Evolutionary conservation across 2,113 vertebrate genomes (phyloP).

Genomic region (Bucco capensis): DNA sequence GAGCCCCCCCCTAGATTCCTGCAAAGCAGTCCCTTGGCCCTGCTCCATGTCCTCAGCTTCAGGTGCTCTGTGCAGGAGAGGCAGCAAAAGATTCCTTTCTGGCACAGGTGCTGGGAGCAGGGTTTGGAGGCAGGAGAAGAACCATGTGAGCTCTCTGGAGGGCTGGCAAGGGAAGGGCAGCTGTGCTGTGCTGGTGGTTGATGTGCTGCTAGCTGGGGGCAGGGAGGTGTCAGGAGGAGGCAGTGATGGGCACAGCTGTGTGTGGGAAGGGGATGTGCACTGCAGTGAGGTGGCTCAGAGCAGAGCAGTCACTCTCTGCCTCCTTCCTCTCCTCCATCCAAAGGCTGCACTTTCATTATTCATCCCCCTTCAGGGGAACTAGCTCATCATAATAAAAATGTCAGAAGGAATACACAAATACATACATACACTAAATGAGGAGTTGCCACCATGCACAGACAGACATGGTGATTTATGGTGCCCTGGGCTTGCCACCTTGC

Average conservation of each 20-base stretch:
- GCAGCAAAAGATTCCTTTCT: not conserved
- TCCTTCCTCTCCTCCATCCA: constrained; percentile 52
- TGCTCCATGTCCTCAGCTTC: accelerated
- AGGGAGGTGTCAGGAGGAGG: not conserved
- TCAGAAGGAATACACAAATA: constrained; percentile 81
- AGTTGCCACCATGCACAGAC: constrained; percentile 59
- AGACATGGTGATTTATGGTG: constrained; percentile 72
- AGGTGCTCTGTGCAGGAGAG: accelerated
- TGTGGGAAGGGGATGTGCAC: not conserved
- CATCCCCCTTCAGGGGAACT: constrained; percentile 76
- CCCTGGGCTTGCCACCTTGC: constrained; percentile 36
- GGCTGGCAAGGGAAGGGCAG: not conserved
- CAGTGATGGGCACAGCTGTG: accelerated
- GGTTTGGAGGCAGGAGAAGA: not conserved
- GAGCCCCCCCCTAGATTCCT: too few relatives aligned
- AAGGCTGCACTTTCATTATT: constrained; percentile 79
- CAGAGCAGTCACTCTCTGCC: constrained; percentile 16
- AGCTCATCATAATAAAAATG: constrained; percentile 81
- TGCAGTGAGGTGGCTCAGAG: not conserved
- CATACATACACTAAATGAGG: constrained; percentile 75
- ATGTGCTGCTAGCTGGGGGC: not conserved
- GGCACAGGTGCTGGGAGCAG: not conserved
- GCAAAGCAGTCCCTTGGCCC: not conserved
- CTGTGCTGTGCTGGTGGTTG: accelerated
- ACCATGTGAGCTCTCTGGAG: not conserved